A percentile compares a stretch with the other conserved stretches of the same genome.
phyloP scores from a whole-genome alignment of 2,888 invertebrate genomes.

The Gastracanthus pulcherrimus region DNA sequence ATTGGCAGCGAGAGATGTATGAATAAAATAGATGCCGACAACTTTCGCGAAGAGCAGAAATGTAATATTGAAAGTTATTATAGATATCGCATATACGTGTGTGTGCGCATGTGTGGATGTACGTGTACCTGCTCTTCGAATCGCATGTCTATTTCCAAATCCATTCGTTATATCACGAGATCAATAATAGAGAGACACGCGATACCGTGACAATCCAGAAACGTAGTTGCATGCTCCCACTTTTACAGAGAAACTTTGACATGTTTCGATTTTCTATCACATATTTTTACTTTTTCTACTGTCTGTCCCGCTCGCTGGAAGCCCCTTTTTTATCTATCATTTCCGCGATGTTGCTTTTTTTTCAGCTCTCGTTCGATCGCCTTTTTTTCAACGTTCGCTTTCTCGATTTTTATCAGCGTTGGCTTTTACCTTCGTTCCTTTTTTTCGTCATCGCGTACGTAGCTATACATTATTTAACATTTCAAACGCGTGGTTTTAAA shows the following conservation, averaged over 20 bases:
- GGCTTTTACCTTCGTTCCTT: constrained; percentile 19
- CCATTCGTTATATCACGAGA: constrained; percentile 52
- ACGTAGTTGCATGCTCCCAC: constrained; percentile 27
- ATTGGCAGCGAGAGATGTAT: neutral
- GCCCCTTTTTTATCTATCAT: constrained; percentile 51
- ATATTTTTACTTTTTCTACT: constrained; percentile 43
- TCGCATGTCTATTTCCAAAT: constrained; percentile 56
- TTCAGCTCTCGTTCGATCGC: neutral
- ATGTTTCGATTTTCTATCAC: constrained; percentile 57
- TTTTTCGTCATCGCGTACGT: neutral
- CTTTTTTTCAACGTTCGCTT: constrained; percentile 10
- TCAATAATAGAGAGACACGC: constrained; percentile 56
- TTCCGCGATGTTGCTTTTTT: constrained; percentile 42
- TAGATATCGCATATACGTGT: constrained; percentile 2
- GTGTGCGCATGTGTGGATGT: neutral
- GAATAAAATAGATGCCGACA: constrained; percentile 3
- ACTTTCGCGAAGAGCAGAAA: neutral
- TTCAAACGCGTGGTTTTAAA: neutral
- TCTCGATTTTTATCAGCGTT: constrained; percentile 46
- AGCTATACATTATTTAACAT: constrained; percentile 22
- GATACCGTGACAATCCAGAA: constrained; percentile 53
- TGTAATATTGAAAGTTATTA: constrained; percentile 40
- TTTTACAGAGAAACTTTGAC: constrained; percentile 52
- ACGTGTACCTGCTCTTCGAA: constrained; percentile 11
- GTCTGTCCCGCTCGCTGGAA: constrained; percentile 18